Evolutionary conservation across 2,888 invertebrate genomes (phyloP), one percentile per base, ranked within the genome.

Genomic region (Agrochola circellaris): DNA sequence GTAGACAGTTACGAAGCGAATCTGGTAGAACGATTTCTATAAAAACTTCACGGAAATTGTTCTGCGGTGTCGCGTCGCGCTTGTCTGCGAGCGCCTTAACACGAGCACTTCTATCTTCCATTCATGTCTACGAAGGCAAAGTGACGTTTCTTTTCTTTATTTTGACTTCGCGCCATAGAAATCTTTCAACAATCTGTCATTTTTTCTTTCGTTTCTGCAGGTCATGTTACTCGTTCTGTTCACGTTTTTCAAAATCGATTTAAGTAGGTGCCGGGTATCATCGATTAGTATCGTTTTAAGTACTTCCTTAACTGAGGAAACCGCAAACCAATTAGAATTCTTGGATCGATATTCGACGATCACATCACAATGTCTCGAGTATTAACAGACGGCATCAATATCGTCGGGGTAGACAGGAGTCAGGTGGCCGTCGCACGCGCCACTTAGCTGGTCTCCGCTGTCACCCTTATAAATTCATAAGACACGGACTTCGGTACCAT

Each of bases 361-460:
- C 17, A 45, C 30, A 13, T 42, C 68, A 51, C 23, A 42, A 56
- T 56, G 45, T 65, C 38, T 76, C 54, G n/a, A 45, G 48, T 80
- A 34, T 60, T 75, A 75, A 69, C 69, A 67, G 66, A 70, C 73
- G 73, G 80, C 30, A 83, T 84, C 69, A 61, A 64, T 76, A 56
- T 65, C 62, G 42, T 70, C 70, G 73, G 48, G 34, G 34, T 13
- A 30, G 45, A n/a, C 30, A 15, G 56, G 75, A 65, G 69, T 70
- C 73, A 48, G 68, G 54, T 76, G 72, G 34, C 70, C 34, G 69
- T n/a, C 73, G 48, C 70, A 80, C 76, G 81, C 73, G 76, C 62
- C 62, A 42, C 48, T 61, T 58, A 60, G 69, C 69, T 77, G 71
- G 58, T 65, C 69, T 75, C 45, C 26, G 30, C 23, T 80, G n/a